These are phyloP conservation scores for Leptopilina syphax DNA, from an alignment of 2,888 invertebrate species.

Conservation along the genomic window DNA sequence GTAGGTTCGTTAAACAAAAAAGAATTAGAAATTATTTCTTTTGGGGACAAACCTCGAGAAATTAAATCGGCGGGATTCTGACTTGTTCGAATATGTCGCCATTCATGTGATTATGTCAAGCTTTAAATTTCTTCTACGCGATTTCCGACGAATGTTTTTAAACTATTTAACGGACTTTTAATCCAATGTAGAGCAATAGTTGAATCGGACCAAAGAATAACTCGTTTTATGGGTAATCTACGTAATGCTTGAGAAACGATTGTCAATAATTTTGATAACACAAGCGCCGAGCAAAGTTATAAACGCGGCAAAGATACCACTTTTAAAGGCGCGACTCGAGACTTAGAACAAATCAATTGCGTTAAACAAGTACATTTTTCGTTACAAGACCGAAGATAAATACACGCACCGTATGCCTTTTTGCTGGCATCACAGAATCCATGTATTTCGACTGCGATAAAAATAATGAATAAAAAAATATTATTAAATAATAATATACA, in stretches of 20 bases:
- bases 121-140: conserved; percentile 45
- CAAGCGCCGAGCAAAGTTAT: too few relatives aligned
- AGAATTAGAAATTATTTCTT: not conserved
- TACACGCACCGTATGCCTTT: not conserved
- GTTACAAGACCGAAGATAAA: not conserved
- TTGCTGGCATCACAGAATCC: not conserved
- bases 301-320: too few relatives aligned
- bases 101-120: not conserved
- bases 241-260: too few relatives aligned
- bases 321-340: too few relatives aligned
- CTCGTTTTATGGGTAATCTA: too few relatives aligned
- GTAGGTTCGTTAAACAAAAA: not conserved
- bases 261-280: too few relatives aligned
- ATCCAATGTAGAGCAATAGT: conserved; percentile 35
- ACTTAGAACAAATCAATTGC: too few relatives aligned
- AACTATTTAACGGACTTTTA: conserved; percentile 40
- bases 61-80: not conserved
- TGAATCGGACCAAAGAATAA: too few relatives aligned
- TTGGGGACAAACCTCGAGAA: not conserved
- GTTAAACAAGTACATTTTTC: too few relatives aligned
- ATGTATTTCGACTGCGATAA: not conserved
- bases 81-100: not conserved
- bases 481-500: too few relatives aligned
- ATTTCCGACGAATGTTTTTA: conserved; percentile 48
- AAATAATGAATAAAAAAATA: too few relatives aligned